Evolutionary conservation across 2,113 vertebrate species (phyloP), one percentile per base, ranked within the genome.

Genomic region (Calyptommatus sinebrachiatus): DNA sequence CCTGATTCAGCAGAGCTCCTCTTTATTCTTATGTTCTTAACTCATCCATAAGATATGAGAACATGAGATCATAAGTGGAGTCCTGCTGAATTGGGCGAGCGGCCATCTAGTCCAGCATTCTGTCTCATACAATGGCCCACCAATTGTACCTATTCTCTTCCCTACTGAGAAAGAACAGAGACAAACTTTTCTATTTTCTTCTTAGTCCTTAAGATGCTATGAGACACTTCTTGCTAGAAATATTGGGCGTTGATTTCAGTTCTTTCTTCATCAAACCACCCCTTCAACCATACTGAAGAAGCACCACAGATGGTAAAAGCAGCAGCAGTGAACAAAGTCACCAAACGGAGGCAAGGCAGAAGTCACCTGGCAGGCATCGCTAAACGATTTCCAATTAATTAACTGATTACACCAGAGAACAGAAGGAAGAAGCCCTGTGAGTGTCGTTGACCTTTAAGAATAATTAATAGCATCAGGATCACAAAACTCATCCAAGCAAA

Each of bases 331-430:
- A 84, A 82, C 81, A 84, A 88, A 91, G 91, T 87, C 85, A 89
- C 90, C 82, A 84, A 91, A 88, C 79, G 84, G 84, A 21, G 12
- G 11, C 53, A 26, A 82, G 75, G 89, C 83, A 89, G 70, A 91
- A 85, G 77, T 82, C 70, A 73, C 90, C 90, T 88, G 0, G 92
- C 90, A 94, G 93, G 93, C 89, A 67, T 75, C 71, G 76, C 90
- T 93, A 94, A 96, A 95, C 88, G 89, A 88, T 91, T 95, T 94
- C 94, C 94, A 95, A 94, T 95, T 96, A 95, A 95, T 95, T 95
- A 95, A 93, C 94, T 93, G 94, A 95, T 96, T 94, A 94, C 90
- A 93, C 81, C 93, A 92, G 94, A 92, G 95, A 95, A 95, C 95
- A 96, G 95, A 96, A 94, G 94, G 94, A 93, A 94, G 90, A 92